These are phyloP conservation scores for Botia kubotai DNA, from an alignment of 2,797 vertebrate species.

Conservation along the genomic window DNA sequence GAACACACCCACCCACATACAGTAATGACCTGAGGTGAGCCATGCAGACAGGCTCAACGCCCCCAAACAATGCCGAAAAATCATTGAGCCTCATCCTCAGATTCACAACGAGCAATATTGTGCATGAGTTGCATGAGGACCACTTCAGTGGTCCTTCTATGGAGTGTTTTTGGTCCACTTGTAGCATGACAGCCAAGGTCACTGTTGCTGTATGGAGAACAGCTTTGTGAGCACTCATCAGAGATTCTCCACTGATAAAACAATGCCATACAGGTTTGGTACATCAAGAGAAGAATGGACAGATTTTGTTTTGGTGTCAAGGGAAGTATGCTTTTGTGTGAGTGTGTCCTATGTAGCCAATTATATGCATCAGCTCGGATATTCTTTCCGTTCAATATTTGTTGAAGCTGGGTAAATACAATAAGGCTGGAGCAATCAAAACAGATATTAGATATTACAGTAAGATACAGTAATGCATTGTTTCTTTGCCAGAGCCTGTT, in stretches of 20 bases:
- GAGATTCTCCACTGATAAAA: not conserved
- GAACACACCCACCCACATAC: no score
- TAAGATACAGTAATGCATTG: not conserved
- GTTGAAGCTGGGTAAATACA: not conserved
- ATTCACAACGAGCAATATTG: not conserved
- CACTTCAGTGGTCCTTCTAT: no score
- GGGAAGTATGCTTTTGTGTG: not conserved
- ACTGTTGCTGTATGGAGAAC: no score
- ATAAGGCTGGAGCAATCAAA: not conserved
- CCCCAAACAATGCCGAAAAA: no score
- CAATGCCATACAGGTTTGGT: rapidly evolving
- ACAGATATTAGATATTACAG: not conserved
- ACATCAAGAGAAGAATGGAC: not conserved
- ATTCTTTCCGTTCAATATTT: not conserved
- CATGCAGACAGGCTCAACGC: no score
- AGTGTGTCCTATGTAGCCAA: not conserved
- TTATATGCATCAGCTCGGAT: not conserved
- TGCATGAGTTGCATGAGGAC: not conserved
- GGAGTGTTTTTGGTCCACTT: no score
- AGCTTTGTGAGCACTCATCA: no score
- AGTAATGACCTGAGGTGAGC: no score
- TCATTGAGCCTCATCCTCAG: no score
- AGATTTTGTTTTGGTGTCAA: not conserved
- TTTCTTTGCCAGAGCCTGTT: not conserved
- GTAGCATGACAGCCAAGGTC: no score